Conservation (phyloP, 2,888 invertebrate genomes). For the Sturmia bella region DNA sequence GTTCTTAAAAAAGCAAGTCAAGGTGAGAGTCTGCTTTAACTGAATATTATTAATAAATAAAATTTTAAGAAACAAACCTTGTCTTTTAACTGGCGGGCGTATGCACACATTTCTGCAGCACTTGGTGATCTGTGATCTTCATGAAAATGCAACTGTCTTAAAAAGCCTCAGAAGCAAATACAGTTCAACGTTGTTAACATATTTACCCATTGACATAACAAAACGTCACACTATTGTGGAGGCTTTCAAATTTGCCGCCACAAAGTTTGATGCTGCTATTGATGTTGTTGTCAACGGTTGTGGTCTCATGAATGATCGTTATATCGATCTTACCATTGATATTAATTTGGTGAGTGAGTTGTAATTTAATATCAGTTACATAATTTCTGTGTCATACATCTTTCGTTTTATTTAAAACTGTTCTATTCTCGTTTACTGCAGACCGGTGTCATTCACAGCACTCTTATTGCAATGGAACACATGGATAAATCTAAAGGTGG, state of each 20-base stretch:
- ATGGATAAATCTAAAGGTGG: conserved; percentile 79
- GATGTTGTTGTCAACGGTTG: conserved; percentile 73
- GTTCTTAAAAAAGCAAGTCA: conserved; percentile 66
- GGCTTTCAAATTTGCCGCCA: conserved; percentile 55
- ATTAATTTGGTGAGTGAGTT: conserved; percentile 82
- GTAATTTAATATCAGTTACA: background rate
- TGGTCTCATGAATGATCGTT: conserved; percentile 72
- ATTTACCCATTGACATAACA: conserved; percentile 56
- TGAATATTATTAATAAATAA: background rate
- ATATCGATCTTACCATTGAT: conserved; percentile 71
- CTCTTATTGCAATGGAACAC: conserved; percentile 76
- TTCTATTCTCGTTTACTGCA: conserved; percentile 64
- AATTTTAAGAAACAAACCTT: background rate
- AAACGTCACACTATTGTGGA: conserved; percentile 63
- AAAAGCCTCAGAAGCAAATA: conserved; percentile 35
- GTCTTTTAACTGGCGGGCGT: background rate
- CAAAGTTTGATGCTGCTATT: conserved; percentile 53
- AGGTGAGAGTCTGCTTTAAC: conserved; percentile 60
- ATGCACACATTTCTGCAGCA: conserved; percentile 62
- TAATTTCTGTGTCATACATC: conserved; percentile 34
- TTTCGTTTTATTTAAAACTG: background rate
- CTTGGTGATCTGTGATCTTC: conserved; percentile 72
- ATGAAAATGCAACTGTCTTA: conserved; percentile 51
- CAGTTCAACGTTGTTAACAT: conserved; percentile 18
- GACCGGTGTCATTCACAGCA: conserved; percentile 81